Percentiles rank a stretch among this genome's conserved stretches.
Conservation (phyloP, 2,888 invertebrate species). For the Noctua comes region DNA sequence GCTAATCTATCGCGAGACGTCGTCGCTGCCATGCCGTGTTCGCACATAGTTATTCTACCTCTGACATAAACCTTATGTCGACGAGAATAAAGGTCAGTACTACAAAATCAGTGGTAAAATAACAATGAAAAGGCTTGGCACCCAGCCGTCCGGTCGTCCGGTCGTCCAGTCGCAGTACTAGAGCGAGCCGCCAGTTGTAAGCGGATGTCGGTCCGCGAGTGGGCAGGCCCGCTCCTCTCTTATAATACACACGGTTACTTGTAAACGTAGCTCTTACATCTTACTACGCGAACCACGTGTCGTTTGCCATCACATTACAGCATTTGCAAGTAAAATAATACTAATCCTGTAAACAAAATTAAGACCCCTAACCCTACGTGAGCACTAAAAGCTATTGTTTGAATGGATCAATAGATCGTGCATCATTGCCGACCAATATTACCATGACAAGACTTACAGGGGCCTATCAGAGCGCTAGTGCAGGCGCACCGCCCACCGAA, state of each 20-base stretch:
- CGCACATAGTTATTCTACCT: conserved; percentile 9
- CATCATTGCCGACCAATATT: neutral
- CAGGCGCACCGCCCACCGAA: conserved; percentile 12
- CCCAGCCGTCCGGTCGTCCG: neutral
- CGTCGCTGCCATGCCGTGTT: conserved; percentile 2
- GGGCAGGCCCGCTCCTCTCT: conserved; percentile 61
- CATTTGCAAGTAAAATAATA: conserved; percentile 45
- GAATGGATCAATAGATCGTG: neutral
- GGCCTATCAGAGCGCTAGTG: neutral
- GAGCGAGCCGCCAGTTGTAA: neutral
- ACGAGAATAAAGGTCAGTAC: neutral
- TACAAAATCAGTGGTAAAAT: neutral
- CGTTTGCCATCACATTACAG: conserved; percentile 18
- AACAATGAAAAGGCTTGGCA: neutral
- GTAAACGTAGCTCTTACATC: conserved; percentile 41
- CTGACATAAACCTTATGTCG: neutral
- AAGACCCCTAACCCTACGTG: conserved; percentile 52
- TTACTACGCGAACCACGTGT: conserved; percentile 13
- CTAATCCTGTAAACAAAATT: conserved; percentile 60
- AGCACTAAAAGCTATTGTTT: conserved; percentile 9
- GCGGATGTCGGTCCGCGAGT: conserved; percentile 37
- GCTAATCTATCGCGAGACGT: neutral
- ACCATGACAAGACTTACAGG: neutral
- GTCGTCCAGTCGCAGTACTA: neutral
- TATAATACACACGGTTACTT: conserved; percentile 37